Evolutionary conservation across 2,888 invertebrate genomes (phyloP).

Genomic region (Rosalia funebris): DNA sequence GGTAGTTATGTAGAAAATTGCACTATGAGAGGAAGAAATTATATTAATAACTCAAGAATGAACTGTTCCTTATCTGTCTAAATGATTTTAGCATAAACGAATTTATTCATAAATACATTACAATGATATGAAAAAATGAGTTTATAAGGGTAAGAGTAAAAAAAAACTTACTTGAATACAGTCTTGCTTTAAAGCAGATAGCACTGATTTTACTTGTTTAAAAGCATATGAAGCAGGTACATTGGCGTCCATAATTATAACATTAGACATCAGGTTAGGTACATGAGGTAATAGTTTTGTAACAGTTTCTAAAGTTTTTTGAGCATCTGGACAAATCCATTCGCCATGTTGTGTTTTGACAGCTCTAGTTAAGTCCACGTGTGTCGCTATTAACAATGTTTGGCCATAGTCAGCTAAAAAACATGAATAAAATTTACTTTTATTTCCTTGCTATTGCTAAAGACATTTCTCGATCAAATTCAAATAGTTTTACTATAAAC

Average conservation of each 20-base stretch:
- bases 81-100: too few species aligned
- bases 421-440: too few species aligned
- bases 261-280: constrained; percentile 69
- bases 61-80: too few species aligned
- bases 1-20: too few species aligned
- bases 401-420: constrained; percentile 69
- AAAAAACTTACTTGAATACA: constrained; percentile 66
- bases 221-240: constrained; percentile 71
- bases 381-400: constrained; percentile 73
- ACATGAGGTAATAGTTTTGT: constrained; percentile 67
- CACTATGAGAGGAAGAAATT: too few species aligned
- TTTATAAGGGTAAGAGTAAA: too few species aligned
- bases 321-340: constrained; percentile 69
- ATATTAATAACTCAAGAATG: too few species aligned
- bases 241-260: constrained; percentile 72
- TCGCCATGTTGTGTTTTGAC: constrained; percentile 68
- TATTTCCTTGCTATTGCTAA: too few species aligned
- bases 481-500: too few species aligned
- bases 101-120: too few species aligned
- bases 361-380: constrained; percentile 69
- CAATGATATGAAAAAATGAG: too few species aligned
- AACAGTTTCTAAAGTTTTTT: constrained; percentile 64
- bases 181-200: constrained; percentile 66
- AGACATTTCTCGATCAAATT: too few species aligned
- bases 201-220: constrained; percentile 69